Evolutionary conservation across 2,113 vertebrate genomes (phyloP).

Genomic region (human (Homo sapiens)): GRCh38 chr12:117500001-117500500

Average conservation of each 20-base stretch:
- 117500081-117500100: neutral
- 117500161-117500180: neutral
- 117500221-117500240: neutral
- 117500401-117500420: neutral
- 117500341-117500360: neutral
- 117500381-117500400: neutral
- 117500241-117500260: neutral
- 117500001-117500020: neutral
- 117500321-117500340: neutral
- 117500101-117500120: neutral
- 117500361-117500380: neutral
- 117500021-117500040: neutral
- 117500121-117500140: neutral
- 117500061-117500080: too few species aligned
- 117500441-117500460: neutral
- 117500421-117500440: neutral
- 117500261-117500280: neutral
- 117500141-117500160: neutral
- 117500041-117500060: neutral
- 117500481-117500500: neutral
- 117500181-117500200: neutral
- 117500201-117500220: fast-evolving
- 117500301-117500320: neutral
- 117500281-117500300: neutral
- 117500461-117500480: neutral